Percentiles rank a stretch among this genome's conserved stretches.
Evolutionary conservation across 2,888 invertebrate species (phyloP).

Genomic region (Metalampra italica): DNA sequence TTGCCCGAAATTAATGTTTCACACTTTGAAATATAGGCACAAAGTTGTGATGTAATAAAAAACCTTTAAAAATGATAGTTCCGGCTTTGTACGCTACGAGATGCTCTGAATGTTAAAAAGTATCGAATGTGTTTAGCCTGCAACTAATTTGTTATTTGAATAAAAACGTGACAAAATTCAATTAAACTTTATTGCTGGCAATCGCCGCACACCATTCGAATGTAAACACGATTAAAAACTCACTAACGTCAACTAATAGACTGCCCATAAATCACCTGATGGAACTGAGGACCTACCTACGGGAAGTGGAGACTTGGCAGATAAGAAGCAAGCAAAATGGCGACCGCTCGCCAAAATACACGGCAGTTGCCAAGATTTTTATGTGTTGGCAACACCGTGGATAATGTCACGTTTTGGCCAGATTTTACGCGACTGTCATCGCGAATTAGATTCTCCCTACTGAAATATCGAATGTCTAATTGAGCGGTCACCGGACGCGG

Average conservation of each 20-base stretch:
- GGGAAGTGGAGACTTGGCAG: conserved; percentile 31
- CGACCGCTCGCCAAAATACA: conserved; percentile 21
- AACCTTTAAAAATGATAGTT: conserved; percentile 12
- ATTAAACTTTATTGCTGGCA: conserved; percentile 9
- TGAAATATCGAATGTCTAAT: conserved; percentile 35
- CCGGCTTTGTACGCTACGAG: conserved; percentile 15
- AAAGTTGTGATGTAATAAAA: neutral
- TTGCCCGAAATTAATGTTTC: too few relatives aligned
- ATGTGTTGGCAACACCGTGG: conserved; percentile 27
- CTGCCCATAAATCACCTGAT: conserved; percentile 1
- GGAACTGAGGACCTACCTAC: conserved; percentile 13
- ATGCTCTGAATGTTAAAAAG: conserved; percentile 33
- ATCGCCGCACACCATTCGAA: conserved; percentile 20
- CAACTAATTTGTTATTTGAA: conserved; percentile 63
- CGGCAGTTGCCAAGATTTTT: conserved; percentile 30
- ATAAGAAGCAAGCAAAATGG: conserved; percentile 24
- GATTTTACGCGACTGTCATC: conserved; percentile 17
- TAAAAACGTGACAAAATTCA: conserved; percentile 43
- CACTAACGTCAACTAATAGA: conserved; percentile 6
- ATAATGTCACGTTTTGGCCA: conserved; percentile 26
- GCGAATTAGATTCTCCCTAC: conserved; percentile 24
- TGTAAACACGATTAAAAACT: conserved; percentile 30
- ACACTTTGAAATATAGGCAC: neutral
- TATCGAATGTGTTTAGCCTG: conserved; percentile 23
- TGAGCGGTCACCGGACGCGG: conserved; percentile 30